A percentile compares a stretch with the other conserved stretches of the same genome.
These are phyloP conservation scores for Atrichornis clamosus DNA, from an alignment of 2,113 vertebrate genomes.

Conservation along the genomic window DNA sequence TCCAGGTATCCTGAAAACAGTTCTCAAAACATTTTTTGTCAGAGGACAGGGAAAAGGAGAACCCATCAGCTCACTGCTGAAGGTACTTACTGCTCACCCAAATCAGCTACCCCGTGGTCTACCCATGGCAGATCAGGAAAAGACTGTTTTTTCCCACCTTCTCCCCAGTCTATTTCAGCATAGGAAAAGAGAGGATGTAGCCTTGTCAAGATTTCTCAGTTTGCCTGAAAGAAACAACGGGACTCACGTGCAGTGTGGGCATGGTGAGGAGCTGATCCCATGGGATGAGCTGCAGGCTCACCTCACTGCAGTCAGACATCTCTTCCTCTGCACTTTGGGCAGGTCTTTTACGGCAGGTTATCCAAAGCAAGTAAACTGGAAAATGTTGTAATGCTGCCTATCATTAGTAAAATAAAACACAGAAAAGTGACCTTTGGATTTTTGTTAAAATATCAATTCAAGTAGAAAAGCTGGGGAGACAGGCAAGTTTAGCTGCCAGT, in stretches of 20 bases:
- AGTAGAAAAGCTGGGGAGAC: neutral
- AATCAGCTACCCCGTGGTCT: neutral
- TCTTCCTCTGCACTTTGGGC: neutral
- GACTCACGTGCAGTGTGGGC: neutral
- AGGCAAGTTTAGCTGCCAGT: neutral
- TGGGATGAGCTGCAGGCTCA: neutral
- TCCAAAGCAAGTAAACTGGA: neutral
- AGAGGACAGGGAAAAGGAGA: neutral
- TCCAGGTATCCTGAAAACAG: neutral
- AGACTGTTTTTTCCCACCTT: neutral
- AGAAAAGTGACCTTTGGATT: neutral
- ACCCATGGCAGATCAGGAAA: neutral
- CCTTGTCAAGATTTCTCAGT: neutral
- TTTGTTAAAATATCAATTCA: neutral
- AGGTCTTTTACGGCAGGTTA: neutral
- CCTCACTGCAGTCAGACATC: neutral
- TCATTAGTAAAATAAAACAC: neutral
- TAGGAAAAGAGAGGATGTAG: neutral
- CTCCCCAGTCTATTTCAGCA: neutral
- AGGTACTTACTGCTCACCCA: neutral
- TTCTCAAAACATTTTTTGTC: neutral
- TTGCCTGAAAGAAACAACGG: neutral
- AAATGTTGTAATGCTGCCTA: neutral
- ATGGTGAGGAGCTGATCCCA: neutral
- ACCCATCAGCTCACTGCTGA: neutral